phyloP scores from a whole-genome alignment of 2,888 invertebrate species.

The Callosobruchus maculatus region DNA sequence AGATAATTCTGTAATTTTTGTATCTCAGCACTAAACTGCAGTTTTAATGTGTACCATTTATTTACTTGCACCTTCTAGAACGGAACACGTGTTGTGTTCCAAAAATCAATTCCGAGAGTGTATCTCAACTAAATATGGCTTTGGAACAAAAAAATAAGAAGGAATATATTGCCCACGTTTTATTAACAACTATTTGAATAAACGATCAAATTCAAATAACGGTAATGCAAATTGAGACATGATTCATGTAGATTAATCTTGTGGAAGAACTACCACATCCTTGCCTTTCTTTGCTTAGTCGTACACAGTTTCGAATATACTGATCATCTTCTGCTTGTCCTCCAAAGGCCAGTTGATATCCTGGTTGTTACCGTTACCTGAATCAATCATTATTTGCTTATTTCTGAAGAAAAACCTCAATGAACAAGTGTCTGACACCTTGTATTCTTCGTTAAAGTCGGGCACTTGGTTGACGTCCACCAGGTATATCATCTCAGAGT shows the following conservation, averaged over 20 bases:
- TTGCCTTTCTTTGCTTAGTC: slow-evolving; percentile 96
- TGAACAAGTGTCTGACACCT: slow-evolving; percentile 98
- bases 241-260: slow-evolving; percentile 97
- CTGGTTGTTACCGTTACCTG: slow-evolving; percentile 98
- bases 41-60: no score
- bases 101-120: no score
- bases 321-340: slow-evolving; percentile 99
- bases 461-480: slow-evolving; percentile 98
- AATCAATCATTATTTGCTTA: slow-evolving; percentile 99
- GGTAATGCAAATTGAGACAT: slow-evolving; percentile 1
- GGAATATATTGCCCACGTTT: neutral
- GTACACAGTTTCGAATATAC: slow-evolving; percentile 97
- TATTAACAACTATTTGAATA: neutral
- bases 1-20: no score
- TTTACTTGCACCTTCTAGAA: no score
- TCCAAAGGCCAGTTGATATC: slow-evolving; percentile 99
- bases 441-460: slow-evolving; percentile 99
- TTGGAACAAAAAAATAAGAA: no score
- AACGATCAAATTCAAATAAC: slow-evolving; percentile 2
- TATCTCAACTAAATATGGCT: no score
- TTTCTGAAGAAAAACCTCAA: slow-evolving; percentile 99
- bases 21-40: no score
- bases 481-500: slow-evolving; percentile 95
- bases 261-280: slow-evolving; percentile 98
- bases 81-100: no score